These are phyloP conservation scores for Hydractinia echinata DNA, from an alignment of 30 jellyfish, hydroid and myxozoan species.

Conservation along the genomic window DNA sequence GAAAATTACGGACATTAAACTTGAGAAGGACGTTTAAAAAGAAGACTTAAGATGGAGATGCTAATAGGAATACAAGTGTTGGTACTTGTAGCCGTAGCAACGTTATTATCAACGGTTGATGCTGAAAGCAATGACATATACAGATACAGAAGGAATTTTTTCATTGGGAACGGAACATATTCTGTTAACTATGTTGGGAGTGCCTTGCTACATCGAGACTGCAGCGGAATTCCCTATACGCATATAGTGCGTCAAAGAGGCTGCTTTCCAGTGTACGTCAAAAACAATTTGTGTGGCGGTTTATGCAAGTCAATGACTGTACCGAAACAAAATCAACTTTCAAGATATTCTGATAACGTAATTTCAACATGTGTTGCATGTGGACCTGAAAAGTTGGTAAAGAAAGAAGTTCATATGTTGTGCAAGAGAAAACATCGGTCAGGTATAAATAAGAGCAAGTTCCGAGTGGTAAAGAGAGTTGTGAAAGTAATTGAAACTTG, in stretches of 20 bases:
- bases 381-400: conserved; percentile 7
- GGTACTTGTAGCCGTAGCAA: background rate
- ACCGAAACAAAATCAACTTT: background rate
- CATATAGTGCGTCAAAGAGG: conserved; percentile 14
- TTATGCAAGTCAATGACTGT: background rate
- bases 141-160: background rate
- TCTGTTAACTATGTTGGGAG: conserved; percentile 8
- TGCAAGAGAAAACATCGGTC: conserved; percentile 8
- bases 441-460: background rate
- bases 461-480: conserved; percentile 3
- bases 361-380: background rate
- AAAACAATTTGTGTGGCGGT: conserved; percentile 7
- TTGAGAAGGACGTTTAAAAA: too few species aligned
- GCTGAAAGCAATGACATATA: conserved; percentile 10
- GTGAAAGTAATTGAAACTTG: background rate
- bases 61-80: background rate
- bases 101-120: conserved; percentile 8
- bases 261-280: background rate
- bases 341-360: background rate
- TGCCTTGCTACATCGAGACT: background rate
- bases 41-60: too few species aligned
- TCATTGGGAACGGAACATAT: conserved; percentile 2
- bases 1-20: too few species aligned
- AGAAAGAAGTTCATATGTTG: conserved; percentile 5
- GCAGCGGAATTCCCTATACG: conserved; percentile 1